A percentile compares a stretch with the other conserved stretches of the same genome.
phyloP scores from a whole-genome alignment of 1,140 invertebrate species.

The Drosophila takahashii region DNA sequence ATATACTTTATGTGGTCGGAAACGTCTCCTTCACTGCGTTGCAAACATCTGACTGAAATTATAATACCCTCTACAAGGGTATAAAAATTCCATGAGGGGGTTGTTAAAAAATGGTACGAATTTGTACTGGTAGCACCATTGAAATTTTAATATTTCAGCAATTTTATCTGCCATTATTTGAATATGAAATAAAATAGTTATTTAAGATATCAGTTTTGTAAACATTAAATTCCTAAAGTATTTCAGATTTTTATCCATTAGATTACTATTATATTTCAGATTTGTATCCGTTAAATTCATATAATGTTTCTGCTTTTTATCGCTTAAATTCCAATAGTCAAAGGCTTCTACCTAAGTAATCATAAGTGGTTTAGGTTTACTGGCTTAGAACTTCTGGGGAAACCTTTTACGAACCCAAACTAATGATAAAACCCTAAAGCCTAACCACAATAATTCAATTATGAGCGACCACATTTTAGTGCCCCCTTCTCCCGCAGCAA shows the following conservation, averaged over 20 bases:
- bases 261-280: too few species aligned
- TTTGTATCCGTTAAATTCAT: too few species aligned
- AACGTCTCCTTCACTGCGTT: too few species aligned
- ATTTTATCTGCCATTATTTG: background rate
- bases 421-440: constrained; percentile 6
- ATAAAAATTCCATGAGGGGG: background rate
- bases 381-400: background rate
- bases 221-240: too few species aligned
- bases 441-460: constrained; percentile 55
- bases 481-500: background rate
- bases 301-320: too few species aligned
- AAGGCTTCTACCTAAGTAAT: constrained; percentile 1
- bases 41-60: too few species aligned
- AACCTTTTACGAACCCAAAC: constrained; percentile 25
- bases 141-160: too few species aligned
- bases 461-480: constrained; percentile 48
- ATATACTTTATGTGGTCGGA: too few species aligned
- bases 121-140: background rate
- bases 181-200: background rate
- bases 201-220: background rate
- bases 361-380: constrained; percentile 26
- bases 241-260: too few species aligned
- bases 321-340: constrained; percentile 1
- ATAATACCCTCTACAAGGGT: too few species aligned
- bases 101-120: background rate